Base-by-base conservation (phyloP, 2,113 vertebrate species). In the Lepus europaeus region DNA sequence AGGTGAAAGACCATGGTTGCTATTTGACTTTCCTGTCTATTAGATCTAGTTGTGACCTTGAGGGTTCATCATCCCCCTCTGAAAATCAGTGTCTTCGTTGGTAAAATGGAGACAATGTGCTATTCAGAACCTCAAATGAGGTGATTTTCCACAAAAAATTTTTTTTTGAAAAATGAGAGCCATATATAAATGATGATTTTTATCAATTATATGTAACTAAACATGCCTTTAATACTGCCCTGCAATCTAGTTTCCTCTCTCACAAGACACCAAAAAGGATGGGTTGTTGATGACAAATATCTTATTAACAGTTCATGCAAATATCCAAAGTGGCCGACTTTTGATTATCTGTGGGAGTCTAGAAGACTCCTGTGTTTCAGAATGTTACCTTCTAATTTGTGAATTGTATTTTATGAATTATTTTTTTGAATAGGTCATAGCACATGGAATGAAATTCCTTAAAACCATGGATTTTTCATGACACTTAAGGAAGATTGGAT, bases 351-450 rank as follows among this genome's bases (percentile, higher is more conserved):
- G 27, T 12, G 61, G 1, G 31, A 77, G 53, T 59, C 33, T 83
- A 22, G 17, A 59, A 90, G 61, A 66, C 6, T 77, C 2, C 0
- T 83, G 16, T 84, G 45, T 83, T 82, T 82, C 83, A 51, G 17
- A 90, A 90, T 79, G 33, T 3, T 22, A 88, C 9, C 25, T 59
- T 68, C 20, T 72, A 87, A 87, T 83, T 66, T 3, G 53, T 63
- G 31, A 68, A 79, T 2, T 59, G 49, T 91, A 83, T 78, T 72
- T 82, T 87, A 72, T 72, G 9, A 86, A 87, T 7, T 90, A 82
- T 79, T 78, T 95, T 64, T 95, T 84, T 39, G 45, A 77, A 56
- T 23, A 89, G 61, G 3, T 72, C 29, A 20, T 76, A 59, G 29
- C 11, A 70, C 4, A 17, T 84, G 19, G 11, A 70, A 27, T 12